phyloP scores from a whole-genome alignment of 2,888 invertebrate species.

The Aspidapion aeneum region DNA sequence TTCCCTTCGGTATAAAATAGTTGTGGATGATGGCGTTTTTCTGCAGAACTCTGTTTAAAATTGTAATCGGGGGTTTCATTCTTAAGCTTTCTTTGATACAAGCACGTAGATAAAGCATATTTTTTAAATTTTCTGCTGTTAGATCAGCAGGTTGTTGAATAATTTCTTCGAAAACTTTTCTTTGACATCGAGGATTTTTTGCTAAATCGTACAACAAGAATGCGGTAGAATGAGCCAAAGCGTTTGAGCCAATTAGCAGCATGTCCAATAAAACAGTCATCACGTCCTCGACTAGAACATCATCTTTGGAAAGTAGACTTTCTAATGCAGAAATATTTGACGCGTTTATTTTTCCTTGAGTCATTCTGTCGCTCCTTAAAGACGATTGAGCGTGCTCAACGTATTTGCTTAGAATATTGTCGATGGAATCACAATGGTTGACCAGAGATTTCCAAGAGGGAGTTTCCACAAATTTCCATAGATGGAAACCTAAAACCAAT shows the following conservation, averaged over 20 bases:
- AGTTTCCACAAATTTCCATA: constrained; percentile 63
- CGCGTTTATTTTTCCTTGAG: constrained; percentile 16
- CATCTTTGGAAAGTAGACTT: constrained; percentile 54
- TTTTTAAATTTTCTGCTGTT: constrained; percentile 32
- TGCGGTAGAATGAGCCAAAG: constrained; percentile 58
- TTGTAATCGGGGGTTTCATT: constrained; percentile 62
- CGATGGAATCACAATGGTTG: constrained; percentile 58
- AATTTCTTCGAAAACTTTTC: constrained; percentile 60
- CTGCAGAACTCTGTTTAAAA: constrained; percentile 57
- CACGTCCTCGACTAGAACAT: constrained; percentile 58
- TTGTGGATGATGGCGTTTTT: constrained; percentile 59
- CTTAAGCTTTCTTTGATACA: constrained; percentile 63
- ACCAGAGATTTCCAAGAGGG: constrained; percentile 57
- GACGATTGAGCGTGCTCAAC: constrained; percentile 49
- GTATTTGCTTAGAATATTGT: constrained; percentile 60
- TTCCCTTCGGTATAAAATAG: constrained; percentile 55
- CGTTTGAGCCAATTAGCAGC: constrained; percentile 63
- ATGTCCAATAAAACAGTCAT: constrained; percentile 63
- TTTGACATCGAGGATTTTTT: constrained; percentile 60
- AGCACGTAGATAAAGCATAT: constrained; percentile 57
- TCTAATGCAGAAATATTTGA: constrained; percentile 50
- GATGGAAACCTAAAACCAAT: constrained; percentile 51
- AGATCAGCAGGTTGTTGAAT: constrained; percentile 32
- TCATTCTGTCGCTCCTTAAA: constrained; percentile 32
- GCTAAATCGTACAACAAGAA: constrained; percentile 67